A percentile compares a stretch with the other conserved stretches of the same genome.
Evolutionary conservation across 2,888 invertebrate genomes (phyloP).

Genomic region (Brachylomia viminalis): DNA sequence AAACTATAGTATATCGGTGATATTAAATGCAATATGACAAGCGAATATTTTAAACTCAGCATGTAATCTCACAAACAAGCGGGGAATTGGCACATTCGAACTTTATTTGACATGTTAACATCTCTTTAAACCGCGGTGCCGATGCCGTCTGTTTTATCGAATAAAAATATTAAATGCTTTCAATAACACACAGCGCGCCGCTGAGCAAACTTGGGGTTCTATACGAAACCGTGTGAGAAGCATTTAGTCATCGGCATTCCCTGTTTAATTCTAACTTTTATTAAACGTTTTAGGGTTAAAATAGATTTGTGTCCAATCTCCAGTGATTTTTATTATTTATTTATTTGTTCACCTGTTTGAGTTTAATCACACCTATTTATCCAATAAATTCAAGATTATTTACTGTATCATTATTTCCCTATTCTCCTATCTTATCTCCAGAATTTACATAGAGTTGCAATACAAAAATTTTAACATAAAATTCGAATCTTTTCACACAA

Average conservation of each 20-base stretch:
- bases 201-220: conserved; percentile 61
- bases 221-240: conserved; percentile 29
- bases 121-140: conserved; percentile 72
- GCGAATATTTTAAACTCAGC: conserved; percentile 72
- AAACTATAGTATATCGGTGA: conserved; percentile 37
- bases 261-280: conserved; percentile 8
- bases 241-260: conserved; percentile 40
- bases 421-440: conserved; percentile 43
- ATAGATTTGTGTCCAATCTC: conserved; percentile 3
- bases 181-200: conserved; percentile 78
- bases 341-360: conserved; percentile 5
- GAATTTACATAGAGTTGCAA: conserved; percentile 54
- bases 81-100: conserved; percentile 74
- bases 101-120: conserved; percentile 78
- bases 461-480: conserved; percentile 44
- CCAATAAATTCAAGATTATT: conserved; percentile 9
- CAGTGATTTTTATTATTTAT: neutral
- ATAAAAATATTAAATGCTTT: conserved; percentile 79
- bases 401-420: conserved; percentile 14
- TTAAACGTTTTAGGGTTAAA: neutral
- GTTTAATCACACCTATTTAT: neutral
- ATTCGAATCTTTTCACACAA: conserved; percentile 42
- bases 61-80: conserved; percentile 75
- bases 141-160: conserved; percentile 64
- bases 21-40: conserved; percentile 68